Conservation (phyloP, 2,797 vertebrate species). For the Lagothrix lagotricha region DNA sequence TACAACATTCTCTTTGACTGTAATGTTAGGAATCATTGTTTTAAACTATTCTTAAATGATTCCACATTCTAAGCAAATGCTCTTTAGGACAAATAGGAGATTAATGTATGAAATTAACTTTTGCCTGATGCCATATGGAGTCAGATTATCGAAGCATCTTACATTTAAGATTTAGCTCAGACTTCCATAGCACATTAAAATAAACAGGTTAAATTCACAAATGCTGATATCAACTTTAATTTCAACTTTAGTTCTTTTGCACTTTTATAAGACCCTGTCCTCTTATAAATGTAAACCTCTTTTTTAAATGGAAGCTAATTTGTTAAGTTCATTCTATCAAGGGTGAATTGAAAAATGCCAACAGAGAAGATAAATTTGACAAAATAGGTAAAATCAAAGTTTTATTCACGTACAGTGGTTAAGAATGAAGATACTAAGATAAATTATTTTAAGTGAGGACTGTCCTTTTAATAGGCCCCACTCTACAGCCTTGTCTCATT, state of each 20-base stretch:
- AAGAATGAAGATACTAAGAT: conserved; percentile 51
- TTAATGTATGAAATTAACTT: background rate
- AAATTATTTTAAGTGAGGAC: conserved; percentile 60
- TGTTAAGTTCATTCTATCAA: conserved; percentile 46
- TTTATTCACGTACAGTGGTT: background rate
- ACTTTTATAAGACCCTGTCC: background rate
- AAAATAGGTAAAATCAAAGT: conserved; percentile 49
- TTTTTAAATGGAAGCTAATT: background rate
- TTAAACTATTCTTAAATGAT: conserved; percentile 32
- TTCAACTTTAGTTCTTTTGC: background rate
- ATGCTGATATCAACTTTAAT: background rate
- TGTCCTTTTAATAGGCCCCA: conserved; percentile 63
- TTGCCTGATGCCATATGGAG: background rate
- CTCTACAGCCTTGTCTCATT: conserved; percentile 49
- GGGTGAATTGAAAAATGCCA: conserved; percentile 32
- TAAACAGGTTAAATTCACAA: background rate
- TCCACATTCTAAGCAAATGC: background rate
- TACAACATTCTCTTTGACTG: background rate
- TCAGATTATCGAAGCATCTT: background rate
- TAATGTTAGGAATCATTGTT: background rate
- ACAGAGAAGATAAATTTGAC: conserved; percentile 14
- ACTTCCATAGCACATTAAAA: background rate
- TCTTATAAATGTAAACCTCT: background rate
- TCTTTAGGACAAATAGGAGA: background rate
- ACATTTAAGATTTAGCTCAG: background rate